Percentiles rank a stretch among this genome's conserved stretches.
phyloP scores from a whole-genome alignment of 2,888 invertebrate genomes.

The Ichneumoninae sp. region DNA sequence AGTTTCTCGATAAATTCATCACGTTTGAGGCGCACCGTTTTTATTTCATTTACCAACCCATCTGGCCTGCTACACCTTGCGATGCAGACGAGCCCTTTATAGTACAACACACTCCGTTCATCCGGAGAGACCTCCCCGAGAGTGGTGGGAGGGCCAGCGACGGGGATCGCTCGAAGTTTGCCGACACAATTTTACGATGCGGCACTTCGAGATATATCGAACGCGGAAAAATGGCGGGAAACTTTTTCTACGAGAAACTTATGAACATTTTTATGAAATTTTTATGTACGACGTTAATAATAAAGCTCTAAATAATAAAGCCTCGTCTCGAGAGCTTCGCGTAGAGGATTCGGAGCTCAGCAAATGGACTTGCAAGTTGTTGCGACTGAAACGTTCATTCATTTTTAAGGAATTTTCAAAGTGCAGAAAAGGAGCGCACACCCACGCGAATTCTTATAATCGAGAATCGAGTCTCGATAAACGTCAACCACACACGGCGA shows the following conservation, averaged over 20 bases:
- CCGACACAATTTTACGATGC: conserved; percentile 46
- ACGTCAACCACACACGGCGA: conserved; percentile 5
- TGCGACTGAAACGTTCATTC: no score
- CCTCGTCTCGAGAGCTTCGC: neutral
- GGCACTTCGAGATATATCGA: conserved; percentile 39
- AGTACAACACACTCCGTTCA: conserved; percentile 36
- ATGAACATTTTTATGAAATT: no score
- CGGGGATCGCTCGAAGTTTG: conserved; percentile 67
- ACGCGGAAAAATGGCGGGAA: neutral
- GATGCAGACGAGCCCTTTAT: conserved; percentile 67
- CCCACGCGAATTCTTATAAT: no score
- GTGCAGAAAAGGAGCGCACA: no score
- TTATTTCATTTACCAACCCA: conserved; percentile 30
- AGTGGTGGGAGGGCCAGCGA: conserved; percentile 6
- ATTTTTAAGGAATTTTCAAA: no score
- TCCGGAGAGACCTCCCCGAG: neutral
- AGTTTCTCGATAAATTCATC: conserved; percentile 73
- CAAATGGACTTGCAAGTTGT: no score
- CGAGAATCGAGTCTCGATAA: conserved; percentile 34
- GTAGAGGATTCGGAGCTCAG: neutral
- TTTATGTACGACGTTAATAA: neutral
- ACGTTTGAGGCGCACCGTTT: conserved; percentile 33
- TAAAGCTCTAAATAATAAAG: neutral
- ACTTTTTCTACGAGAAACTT: neutral
- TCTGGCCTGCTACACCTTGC: conserved; percentile 68